Conservation (phyloP, 2,113 vertebrate species). For the Ptilonorhynchus violaceus region DNA sequence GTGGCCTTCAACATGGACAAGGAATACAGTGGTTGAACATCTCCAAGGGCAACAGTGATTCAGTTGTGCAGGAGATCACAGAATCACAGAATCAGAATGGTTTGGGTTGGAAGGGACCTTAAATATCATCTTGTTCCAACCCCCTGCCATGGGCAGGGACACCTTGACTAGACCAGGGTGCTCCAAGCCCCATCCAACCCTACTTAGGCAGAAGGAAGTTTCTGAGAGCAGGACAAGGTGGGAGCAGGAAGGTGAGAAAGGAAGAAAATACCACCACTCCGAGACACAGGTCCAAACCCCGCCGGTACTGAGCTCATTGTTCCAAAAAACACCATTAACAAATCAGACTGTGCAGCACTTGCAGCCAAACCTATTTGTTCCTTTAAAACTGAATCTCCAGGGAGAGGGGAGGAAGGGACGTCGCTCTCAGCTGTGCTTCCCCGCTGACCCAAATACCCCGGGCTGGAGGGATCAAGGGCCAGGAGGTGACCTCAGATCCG, state of each 20-base stretch:
- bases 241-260: neutral
- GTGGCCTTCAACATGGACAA: rapidly evolving
- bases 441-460: slow-evolving; percentile 52
- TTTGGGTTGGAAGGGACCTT: neutral
- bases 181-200: neutral
- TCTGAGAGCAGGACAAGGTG: neutral
- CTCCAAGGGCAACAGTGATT: neutral
- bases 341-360: neutral
- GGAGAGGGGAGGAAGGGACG: slow-evolving; percentile 41
- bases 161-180: neutral
- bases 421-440: slow-evolving; percentile 24
- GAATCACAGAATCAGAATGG: neutral
- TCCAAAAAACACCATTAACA: slow-evolving; percentile 9
- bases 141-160: neutral
- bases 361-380: slow-evolving; percentile 23
- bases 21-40: neutral
- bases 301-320: neutral
- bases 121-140: neutral
- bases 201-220: neutral
- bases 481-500: slow-evolving; percentile 63
- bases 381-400: slow-evolving; percentile 17
- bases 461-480: slow-evolving; percentile 46
- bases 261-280: neutral
- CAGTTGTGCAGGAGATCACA: neutral
- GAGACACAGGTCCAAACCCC: neutral